These are phyloP conservation scores for Leptatherina wallacei DNA, from an alignment of 2,797 vertebrate species.

Conservation along the genomic window DNA sequence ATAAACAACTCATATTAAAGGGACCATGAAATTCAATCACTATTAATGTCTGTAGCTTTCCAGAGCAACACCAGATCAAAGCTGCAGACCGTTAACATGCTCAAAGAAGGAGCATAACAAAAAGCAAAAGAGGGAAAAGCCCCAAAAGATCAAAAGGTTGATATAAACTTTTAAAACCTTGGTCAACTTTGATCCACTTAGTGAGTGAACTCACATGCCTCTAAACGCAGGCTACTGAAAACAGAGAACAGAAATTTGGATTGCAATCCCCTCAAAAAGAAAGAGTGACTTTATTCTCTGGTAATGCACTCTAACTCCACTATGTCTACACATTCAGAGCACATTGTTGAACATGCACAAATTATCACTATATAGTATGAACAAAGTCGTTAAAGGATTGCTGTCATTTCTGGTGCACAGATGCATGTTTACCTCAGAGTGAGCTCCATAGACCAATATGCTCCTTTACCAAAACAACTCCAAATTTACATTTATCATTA, in stretches of 20 bases:
- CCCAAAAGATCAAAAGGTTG: background rate
- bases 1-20: background rate
- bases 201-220: background rate
- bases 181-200: background rate
- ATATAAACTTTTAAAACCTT: background rate
- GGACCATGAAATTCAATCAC: background rate
- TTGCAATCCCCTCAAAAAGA: background rate
- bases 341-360: background rate
- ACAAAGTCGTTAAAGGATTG: background rate
- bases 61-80: background rate
- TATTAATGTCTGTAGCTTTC: background rate
- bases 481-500: background rate
- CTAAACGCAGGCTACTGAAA: background rate
- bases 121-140: background rate
- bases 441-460: background rate
- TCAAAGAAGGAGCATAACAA: background rate
- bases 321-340: background rate
- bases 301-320: background rate
- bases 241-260: background rate
- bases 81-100: background rate
- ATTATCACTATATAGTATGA: background rate
- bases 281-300: background rate
- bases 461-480: background rate
- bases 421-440: background rate
- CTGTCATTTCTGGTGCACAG: background rate